Conservation (phyloP, 2,888 invertebrate species). For the Drosophila neotestacea region DNA sequence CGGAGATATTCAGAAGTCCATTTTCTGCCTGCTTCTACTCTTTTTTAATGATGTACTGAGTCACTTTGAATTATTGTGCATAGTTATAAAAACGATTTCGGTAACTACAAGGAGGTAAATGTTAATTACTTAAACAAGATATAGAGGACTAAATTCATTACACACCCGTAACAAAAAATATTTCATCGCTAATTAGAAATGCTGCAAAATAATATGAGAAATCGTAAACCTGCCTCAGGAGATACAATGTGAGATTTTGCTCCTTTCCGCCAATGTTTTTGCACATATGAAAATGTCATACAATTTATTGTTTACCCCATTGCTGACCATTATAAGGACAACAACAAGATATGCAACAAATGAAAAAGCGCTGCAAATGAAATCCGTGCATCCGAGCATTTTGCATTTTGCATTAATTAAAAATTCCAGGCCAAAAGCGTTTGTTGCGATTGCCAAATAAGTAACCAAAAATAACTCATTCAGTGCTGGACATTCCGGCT, state of each 20-base stretch:
- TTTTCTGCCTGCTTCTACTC: neutral
- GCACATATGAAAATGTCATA: constrained; percentile 60
- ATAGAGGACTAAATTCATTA: neutral
- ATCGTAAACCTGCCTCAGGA: constrained; percentile 31
- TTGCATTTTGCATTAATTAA: constrained; percentile 77
- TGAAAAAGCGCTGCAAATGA: constrained; percentile 48
- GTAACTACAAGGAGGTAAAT: neutral
- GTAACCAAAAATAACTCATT: constrained; percentile 80
- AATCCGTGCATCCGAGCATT: constrained; percentile 51
- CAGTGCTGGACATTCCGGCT: constrained; percentile 81
- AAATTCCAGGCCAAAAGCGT: constrained; percentile 76
- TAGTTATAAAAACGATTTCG: neutral
- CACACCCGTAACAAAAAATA: neutral
- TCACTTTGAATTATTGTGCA: neutral
- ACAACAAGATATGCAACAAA: constrained; percentile 37
- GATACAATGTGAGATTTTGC: constrained; percentile 4
- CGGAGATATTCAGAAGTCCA: neutral
- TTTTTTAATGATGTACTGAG: neutral
- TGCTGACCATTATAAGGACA: constrained; percentile 29
- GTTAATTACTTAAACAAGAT: neutral
- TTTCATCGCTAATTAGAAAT: constrained; percentile 56
- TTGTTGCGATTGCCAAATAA: constrained; percentile 60
- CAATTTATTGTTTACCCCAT: constrained; percentile 58
- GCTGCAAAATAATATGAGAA: constrained; percentile 14
- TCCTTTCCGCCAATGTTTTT: constrained; percentile 6